Evolutionary conservation across 2,888 invertebrate genomes (phyloP), one percentile per base, ranked within the genome.

Genomic region (Idaea straminata): DNA sequence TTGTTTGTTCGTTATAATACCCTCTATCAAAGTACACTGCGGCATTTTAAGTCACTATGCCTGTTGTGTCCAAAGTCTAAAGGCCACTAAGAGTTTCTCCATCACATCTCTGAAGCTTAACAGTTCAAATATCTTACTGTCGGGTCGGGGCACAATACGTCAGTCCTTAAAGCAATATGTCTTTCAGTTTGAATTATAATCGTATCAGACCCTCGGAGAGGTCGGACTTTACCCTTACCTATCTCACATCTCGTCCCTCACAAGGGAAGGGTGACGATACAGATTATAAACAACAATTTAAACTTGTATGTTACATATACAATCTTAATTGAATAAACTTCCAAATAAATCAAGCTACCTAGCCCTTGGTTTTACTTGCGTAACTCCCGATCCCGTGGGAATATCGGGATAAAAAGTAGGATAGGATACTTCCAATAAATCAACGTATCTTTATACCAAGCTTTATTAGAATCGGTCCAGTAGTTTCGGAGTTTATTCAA

Each of bases 161-260:
- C 47, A 47, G 7, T 47, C 47, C 13, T 7, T 13, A 47, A 13
- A 47, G 47, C 47, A 47, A 47, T 47, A 47, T 47, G 47, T 47
- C 47, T 47, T 47, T 47, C 47, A 47, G 47, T 47, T 47, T 47
- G 47, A 47, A 47, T 47, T 47, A 47, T 47, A 47, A 47, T 47
- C 47, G 47, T 47, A 47, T 47, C 47, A 47, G 47, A 47, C 47
- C 47, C 47, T 47, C 13, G 47, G 10, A 5, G 13, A 47, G 47
- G 47, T 4, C 47, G 47, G 7, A 47, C 47, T 47, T 47, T 47
- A 47, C 47, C 47, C 47, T 7, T 47, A 47, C 47, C 47, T 47
- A 47, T 47, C 47, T 47, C 47, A 47, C 47, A 47, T 47, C 47
- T 47, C 47, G 47, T 3, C 47, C 13, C 47, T 47, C 25, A 47